Base-by-base conservation (phyloP, 2,888 invertebrate genomes). In the Tortricodes alternella region DNA sequence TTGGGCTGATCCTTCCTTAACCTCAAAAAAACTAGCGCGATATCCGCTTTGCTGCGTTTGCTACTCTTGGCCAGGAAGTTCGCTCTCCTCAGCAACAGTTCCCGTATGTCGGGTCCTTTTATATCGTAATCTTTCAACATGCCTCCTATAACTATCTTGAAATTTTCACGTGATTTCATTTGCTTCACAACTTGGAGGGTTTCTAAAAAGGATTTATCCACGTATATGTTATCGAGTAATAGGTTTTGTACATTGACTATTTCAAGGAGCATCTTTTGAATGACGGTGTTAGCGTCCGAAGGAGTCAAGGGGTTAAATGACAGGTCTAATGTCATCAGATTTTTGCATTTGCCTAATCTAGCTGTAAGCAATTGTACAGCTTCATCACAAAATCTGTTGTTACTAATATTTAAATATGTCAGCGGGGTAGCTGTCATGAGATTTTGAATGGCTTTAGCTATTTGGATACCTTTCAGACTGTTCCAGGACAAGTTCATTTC, bases 401-500 rank as follows among this genome's bases (percentile, higher is more conserved):
- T 65, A 48, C 74, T 76, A 3, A 80, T 39, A 64, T 78, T 58
- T 27, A 82, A 62, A 16, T 53, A 15, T 6, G 16, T 58, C n/a
- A 81, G 48, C 4, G 66, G 63, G 0, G 76, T 72, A 11, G 71
- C 49, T 3, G 41, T 13, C 11, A 77, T 24, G 3, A 80, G 6
- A 1, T 57, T 52, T 53, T 63, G 65, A 1, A 80, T 60, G 1
- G 63, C 69, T n/a, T 38, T 51, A 9, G 70, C 77, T 1, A 78
- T 23, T 8, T 64, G 63, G 1, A 62, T 64, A 0, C 76, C 76
- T 57, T 68, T 64, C 6, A 80, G 39, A 0, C 63, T 38, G 50
- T 74, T 81, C 70, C 70, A 79, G 18, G 77, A 62, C 3, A 81
- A 62, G 61, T 77, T 71, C 9, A 79, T 34, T 53, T 76, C 74